phyloP scores from a whole-genome alignment of 92 coral and sea anemone species.

The Phenganax subtilis region DNA sequence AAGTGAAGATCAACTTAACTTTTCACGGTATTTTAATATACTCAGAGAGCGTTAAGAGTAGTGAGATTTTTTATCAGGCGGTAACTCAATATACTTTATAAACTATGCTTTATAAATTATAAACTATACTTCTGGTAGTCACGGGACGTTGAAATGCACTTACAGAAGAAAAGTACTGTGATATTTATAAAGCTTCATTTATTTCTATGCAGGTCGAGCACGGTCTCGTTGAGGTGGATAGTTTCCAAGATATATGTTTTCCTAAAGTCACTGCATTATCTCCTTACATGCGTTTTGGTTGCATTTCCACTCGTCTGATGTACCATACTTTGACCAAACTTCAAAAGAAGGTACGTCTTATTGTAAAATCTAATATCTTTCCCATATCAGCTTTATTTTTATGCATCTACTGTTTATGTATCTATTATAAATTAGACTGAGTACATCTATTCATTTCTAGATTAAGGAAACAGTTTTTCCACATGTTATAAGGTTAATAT shows the following conservation, averaged over 20 bases:
- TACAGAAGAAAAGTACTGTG: background rate
- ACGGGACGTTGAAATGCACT: background rate
- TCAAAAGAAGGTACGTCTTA: conserved; percentile 54
- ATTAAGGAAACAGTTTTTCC: too few relatives aligned
- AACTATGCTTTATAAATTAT: too few relatives aligned
- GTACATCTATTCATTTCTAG: too few relatives aligned
- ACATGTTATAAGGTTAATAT: too few relatives aligned
- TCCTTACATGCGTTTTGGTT: conserved; percentile 71
- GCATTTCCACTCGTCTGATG: conserved; percentile 56
- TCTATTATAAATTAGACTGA: too few relatives aligned
- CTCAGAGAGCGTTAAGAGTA: too few relatives aligned
- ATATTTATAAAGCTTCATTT: background rate
- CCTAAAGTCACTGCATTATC: conserved; percentile 52
- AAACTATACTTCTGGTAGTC: background rate
- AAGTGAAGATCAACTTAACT: background rate
- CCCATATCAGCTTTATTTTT: too few relatives aligned
- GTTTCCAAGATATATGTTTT: conserved; percentile 36
- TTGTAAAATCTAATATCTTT: background rate
- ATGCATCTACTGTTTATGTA: too few relatives aligned
- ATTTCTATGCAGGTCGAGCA: conserved; percentile 10
- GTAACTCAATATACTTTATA: too few relatives aligned
- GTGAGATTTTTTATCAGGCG: too few relatives aligned
- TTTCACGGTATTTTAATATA: too few relatives aligned
- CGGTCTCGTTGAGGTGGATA: conserved; percentile 8
- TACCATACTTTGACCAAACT: conserved; percentile 55